phyloP scores from a whole-genome alignment of 2,888 invertebrate genomes.

The Xestia ashworthii region DNA sequence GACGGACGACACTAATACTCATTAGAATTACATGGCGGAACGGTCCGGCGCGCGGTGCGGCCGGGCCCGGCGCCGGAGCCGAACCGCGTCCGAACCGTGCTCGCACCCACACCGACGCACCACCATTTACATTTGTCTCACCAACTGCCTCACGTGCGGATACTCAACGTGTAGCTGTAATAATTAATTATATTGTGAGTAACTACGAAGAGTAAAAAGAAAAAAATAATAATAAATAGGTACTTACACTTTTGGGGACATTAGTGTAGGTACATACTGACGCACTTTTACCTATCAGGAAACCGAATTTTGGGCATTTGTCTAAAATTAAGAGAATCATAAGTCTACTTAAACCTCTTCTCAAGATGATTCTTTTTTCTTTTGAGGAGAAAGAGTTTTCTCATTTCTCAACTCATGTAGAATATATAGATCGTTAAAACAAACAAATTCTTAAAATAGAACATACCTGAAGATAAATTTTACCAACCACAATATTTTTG shows the following conservation, averaged over 20 bases:
- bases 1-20: conserved; percentile 89
- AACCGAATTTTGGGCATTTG: neutral
- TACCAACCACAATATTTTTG: neutral
- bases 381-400: neutral
- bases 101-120: conserved; percentile 41
- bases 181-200: conserved; percentile 34
- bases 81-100: conserved; percentile 44
- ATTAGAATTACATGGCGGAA: conserved; percentile 90
- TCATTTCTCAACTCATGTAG: neutral
- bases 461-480: neutral
- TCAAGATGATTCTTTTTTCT: neutral
- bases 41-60: conserved; percentile 70
- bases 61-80: conserved; percentile 29
- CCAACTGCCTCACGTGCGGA: conserved; percentile 35
- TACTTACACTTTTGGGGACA: neutral
- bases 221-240: too few species aligned
- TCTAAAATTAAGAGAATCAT: neutral
- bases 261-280: too few species aligned
- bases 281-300: too few species aligned
- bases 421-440: neutral
- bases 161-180: conserved; percentile 27
- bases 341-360: neutral
- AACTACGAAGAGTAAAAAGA: conserved; percentile 1
- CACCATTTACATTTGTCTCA: conserved; percentile 62
- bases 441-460: neutral